A percentile compares a stretch with the other conserved stretches of the same genome.
These are phyloP conservation scores for Chironomus riparius DNA, from an alignment of 2,888 invertebrate species.

Conservation along the genomic window DNA sequence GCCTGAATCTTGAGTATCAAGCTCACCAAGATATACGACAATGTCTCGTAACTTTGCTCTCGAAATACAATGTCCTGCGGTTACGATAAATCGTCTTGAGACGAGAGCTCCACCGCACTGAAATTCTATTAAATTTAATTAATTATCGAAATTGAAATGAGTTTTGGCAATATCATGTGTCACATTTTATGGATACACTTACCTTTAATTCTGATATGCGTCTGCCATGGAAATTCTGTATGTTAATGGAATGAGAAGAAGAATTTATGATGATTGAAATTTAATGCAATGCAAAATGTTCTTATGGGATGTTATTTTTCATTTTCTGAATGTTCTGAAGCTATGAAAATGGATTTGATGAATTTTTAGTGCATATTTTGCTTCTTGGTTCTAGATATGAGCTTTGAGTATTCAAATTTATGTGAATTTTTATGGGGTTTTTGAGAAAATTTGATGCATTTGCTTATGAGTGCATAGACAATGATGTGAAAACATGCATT, in stretches of 20 bases:
- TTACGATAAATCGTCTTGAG: slow-evolving; percentile 10
- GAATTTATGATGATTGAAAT: no score
- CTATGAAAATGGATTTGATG: no score
- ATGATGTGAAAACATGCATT: no score
- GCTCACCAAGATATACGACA: slow-evolving; percentile 67
- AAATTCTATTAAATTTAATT: background rate
- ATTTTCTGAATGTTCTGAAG: no score
- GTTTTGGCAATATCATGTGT: background rate
- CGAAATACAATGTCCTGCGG: slow-evolving; percentile 67
- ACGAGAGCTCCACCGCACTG: background rate
- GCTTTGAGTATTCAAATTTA: no score
- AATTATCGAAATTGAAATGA: background rate
- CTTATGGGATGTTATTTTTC: no score
- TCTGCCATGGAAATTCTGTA: slow-evolving; percentile 76
- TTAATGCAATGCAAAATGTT: no score
- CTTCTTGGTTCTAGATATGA: no score
- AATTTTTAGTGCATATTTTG: no score
- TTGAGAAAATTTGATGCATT: no score
- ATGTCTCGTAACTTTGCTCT: slow-evolving; percentile 64
- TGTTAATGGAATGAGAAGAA: slow-evolving; percentile 36
- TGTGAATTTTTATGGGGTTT: no score
- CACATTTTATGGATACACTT: background rate
- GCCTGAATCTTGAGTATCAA: slow-evolving; percentile 66
- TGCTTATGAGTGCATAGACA: no score
- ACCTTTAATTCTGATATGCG: slow-evolving; percentile 62